Percentiles rank a stretch among this genome's conserved stretches.
Conservation (phyloP, 2,888 invertebrate species). For the Melieria picta region DNA sequence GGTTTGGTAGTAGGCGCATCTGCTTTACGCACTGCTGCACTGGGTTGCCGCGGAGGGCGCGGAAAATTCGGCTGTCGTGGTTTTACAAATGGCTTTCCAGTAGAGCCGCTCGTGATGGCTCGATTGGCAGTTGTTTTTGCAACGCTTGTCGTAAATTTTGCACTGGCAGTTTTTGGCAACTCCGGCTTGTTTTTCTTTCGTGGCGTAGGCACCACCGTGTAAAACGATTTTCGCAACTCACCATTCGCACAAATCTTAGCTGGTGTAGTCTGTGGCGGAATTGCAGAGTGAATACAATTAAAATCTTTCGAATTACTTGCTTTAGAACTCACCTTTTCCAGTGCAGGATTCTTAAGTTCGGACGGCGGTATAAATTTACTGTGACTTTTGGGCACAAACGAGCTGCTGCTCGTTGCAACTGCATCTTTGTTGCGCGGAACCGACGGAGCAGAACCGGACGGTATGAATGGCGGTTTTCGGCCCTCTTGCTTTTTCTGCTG, state of each 20-base stretch:
- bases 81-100: neutral
- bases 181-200: too few relatives aligned
- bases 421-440: too few relatives aligned
- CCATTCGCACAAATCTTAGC: too few relatives aligned
- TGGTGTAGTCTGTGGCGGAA: neutral
- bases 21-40: neutral
- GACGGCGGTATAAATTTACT: constrained; percentile 42
- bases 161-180: too few relatives aligned
- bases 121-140: too few relatives aligned
- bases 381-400: constrained; percentile 43
- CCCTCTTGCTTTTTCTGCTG: constrained; percentile 24
- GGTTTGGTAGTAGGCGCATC: neutral
- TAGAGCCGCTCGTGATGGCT: neutral
- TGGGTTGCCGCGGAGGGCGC: constrained; percentile 4
- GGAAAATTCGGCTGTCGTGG: constrained; percentile 10
- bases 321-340: constrained; percentile 23
- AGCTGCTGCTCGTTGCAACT: neutral
- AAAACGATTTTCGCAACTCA: too few relatives aligned
- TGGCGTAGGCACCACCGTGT: too few relatives aligned
- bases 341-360: constrained; percentile 35
- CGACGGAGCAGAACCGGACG: neutral
- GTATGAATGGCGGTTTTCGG: constrained; percentile 44
- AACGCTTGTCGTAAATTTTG: too few relatives aligned
- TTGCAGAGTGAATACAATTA: constrained; percentile 3
- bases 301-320: neutral